These are phyloP conservation scores for Scaptomyza hsui DNA, from an alignment of 1,140 invertebrate species.

Conservation along the genomic window DNA sequence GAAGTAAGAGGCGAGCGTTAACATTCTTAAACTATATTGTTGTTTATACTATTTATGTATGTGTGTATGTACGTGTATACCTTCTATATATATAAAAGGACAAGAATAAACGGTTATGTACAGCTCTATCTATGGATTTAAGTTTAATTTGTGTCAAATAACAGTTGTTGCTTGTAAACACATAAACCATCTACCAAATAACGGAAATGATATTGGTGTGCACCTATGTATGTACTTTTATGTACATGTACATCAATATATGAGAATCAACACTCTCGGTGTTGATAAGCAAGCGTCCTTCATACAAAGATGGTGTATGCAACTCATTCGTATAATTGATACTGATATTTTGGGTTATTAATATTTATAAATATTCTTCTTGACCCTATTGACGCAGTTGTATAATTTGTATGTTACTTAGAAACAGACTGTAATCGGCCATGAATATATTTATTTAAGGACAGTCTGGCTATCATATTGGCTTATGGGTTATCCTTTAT, in stretches of 20 bases:
- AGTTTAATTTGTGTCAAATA: neutral
- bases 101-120: neutral
- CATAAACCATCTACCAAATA: neutral
- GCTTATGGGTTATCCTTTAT: no score
- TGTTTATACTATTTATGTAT: slow-evolving; percentile 14
- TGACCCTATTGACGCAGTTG: no score
- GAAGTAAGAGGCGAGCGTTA: neutral
- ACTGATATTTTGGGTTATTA: no score
- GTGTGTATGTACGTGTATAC: neutral
- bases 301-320: neutral
- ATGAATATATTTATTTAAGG: no score
- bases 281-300: neutral
- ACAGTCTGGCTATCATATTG: no score
- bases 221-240: neutral
- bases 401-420: no score
- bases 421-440: no score
- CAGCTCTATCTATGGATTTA: neutral
- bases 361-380: no score
- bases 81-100: neutral
- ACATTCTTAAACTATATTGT: slow-evolving; percentile 15
- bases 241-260: neutral
- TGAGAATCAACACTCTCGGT: neutral
- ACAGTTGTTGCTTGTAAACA: neutral
- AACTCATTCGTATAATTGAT: neutral
- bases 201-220: neutral